phyloP scores from a whole-genome alignment of 92 coral and sea anemone species.

The Parazoanthus swiftii region DNA sequence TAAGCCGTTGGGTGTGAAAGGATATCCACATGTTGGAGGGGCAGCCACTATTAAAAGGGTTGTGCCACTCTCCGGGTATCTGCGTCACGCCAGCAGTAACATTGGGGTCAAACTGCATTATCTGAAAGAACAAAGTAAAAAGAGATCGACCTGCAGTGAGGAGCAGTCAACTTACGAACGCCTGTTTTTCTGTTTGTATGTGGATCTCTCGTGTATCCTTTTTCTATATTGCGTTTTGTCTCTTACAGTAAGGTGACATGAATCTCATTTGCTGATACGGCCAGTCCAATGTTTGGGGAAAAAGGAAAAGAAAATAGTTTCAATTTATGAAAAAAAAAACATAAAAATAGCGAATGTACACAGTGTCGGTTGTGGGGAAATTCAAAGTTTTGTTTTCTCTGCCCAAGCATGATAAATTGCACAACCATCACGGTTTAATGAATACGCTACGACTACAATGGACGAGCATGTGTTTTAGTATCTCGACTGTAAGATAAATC shows the following conservation, averaged over 20 bases:
- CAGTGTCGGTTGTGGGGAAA: no score
- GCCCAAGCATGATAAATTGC: no score
- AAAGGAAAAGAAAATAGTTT: no score
- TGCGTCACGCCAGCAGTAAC: conserved; percentile 51
- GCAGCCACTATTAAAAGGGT: conserved; percentile 61
- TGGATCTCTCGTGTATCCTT: neutral
- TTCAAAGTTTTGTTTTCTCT: no score
- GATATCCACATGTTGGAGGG: conserved; percentile 96
- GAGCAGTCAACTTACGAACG: neutral
- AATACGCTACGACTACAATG: no score
- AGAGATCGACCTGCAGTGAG: neutral
- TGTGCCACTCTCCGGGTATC: conserved; percentile 77
- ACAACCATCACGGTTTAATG: no score
- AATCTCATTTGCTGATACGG: no score
- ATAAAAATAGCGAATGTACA: no score
- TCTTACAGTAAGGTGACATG: neutral
- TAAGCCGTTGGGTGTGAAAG: conserved; percentile 44
- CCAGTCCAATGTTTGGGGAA: no score
- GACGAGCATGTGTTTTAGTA: no score
- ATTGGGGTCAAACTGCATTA: conserved; percentile 41
- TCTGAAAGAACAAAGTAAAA: conserved; percentile 41
- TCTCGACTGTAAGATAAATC: no score
- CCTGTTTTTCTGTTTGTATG: neutral
- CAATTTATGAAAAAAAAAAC: no score
- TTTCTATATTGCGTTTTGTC: neutral